phyloP scores from a whole-genome alignment of 2,113 vertebrate species.

The Ctenomys sociabilis region DNA sequence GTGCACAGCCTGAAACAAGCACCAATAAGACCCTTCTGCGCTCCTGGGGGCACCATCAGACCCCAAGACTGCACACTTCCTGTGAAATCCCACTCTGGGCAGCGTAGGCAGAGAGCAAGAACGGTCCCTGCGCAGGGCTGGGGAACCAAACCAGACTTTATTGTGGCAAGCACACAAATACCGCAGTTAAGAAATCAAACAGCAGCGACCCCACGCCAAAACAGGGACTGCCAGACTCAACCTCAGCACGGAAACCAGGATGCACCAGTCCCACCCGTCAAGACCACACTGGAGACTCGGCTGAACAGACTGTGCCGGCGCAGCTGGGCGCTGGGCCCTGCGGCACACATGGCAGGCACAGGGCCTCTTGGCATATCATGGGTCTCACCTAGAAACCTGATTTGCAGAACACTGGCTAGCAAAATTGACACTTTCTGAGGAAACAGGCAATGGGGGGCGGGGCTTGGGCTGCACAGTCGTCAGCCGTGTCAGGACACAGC shows the following conservation, averaged over 20 bases:
- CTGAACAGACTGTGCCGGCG: not conserved
- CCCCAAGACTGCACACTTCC: constrained; percentile 30
- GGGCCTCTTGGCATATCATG: constrained; percentile 79
- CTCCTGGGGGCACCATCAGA: constrained; percentile 69
- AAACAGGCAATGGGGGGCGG: constrained; percentile 57
- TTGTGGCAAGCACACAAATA: constrained; percentile 68
- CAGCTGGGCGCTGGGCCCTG: too few species aligned
- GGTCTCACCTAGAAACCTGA: constrained; percentile 78
- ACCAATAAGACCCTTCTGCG: constrained; percentile 79
- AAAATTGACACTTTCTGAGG: constrained; percentile 69
- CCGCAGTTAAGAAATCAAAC: constrained; percentile 69
- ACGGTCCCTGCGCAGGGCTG: constrained; percentile 70
- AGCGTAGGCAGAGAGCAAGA: constrained; percentile 72
- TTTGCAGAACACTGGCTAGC: constrained; percentile 76
- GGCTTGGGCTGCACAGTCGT: constrained; percentile 46
- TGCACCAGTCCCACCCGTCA: not conserved
- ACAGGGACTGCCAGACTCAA: constrained; percentile 77
- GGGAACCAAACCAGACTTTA: constrained; percentile 82
- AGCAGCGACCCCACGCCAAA: constrained; percentile 75
- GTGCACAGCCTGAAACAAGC: constrained; percentile 82
- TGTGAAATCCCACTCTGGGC: constrained; percentile 53
- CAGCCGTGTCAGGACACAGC: constrained; percentile 79
- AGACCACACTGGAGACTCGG: constrained; percentile 35
- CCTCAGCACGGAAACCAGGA: constrained; percentile 69
- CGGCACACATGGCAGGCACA: constrained; percentile 1